Conservation (phyloP, 2,797 vertebrate genomes). For the Silurus aristotelis region DNA sequence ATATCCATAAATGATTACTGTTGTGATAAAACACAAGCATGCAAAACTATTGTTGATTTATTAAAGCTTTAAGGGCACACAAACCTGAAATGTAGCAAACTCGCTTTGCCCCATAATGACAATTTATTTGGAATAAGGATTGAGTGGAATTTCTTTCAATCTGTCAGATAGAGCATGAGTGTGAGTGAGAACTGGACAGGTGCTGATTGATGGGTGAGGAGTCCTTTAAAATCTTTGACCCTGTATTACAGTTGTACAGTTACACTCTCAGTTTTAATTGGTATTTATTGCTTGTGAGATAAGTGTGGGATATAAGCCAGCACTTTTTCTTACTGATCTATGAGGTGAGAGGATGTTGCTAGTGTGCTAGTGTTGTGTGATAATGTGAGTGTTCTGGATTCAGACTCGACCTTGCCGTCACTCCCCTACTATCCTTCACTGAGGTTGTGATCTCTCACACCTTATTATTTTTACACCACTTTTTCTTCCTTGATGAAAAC, state of each 20-base stretch:
- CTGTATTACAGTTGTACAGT: conserved; percentile 63
- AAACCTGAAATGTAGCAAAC: conserved; percentile 40
- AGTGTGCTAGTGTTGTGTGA: conserved; percentile 29
- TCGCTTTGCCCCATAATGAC: conserved; percentile 21
- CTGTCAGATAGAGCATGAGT: conserved; percentile 38
- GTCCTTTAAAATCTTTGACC: conserved; percentile 61
- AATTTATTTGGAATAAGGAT: conserved; percentile 44
- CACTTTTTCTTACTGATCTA: conserved; percentile 67
- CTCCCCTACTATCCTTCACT: conserved; percentile 20
- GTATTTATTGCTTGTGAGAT: conserved; percentile 76
- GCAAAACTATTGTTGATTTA: conserved; percentile 35
- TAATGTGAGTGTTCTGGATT: conserved; percentile 59
- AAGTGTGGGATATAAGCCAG: conserved; percentile 70
- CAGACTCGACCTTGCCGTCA: conserved; percentile 58
- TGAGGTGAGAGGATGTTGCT: conserved; percentile 67
- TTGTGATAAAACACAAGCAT: neutral
- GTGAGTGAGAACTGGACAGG: conserved; percentile 31
- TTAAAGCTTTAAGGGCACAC: conserved; percentile 31
- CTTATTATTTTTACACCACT: conserved; percentile 20
- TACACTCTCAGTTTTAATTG: conserved; percentile 66
- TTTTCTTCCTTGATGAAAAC: conserved; percentile 19
- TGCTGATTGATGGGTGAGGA: conserved; percentile 49
- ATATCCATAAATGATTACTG: neutral
- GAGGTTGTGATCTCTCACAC: conserved; percentile 40
- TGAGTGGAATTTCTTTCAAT: conserved; percentile 38